Evolutionary conservation across 2,113 vertebrate genomes (phyloP).

Genomic region (Oreocharis arfaki): DNA sequence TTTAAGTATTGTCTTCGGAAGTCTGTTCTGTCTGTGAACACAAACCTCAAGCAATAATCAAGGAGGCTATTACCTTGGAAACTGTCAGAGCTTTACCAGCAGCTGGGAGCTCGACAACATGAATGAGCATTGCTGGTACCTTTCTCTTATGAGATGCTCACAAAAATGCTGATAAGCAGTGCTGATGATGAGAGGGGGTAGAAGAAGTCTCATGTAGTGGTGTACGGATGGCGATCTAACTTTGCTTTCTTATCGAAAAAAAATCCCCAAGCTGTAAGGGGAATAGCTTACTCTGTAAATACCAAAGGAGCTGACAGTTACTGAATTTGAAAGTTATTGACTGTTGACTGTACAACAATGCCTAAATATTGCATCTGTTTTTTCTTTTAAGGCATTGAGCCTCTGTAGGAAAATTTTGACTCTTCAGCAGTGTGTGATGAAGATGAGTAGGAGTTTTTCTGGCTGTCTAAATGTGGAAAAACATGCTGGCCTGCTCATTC

Average conservation of each 20-base stretch:
- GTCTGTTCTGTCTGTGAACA: not conserved
- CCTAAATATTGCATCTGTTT: not conserved
- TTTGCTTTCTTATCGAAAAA: not conserved
- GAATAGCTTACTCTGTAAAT: not conserved
- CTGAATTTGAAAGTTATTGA: not conserved
- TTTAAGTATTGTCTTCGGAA: not conserved
- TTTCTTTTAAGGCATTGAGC: not conserved
- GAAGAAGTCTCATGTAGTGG: not conserved
- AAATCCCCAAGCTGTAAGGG: not conserved
- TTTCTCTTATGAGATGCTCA: not conserved
- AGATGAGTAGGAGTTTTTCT: conserved; percentile 9
- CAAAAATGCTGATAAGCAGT: not conserved
- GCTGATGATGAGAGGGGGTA: not conserved
- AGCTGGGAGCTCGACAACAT: not conserved
- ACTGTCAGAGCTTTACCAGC: not conserved
- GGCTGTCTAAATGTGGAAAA: conserved; percentile 17
- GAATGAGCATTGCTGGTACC: not conserved
- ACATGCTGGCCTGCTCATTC: not conserved
- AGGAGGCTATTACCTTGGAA: not conserved
- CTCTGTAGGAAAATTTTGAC: not conserved
- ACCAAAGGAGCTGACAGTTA: not conserved
- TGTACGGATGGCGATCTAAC: not conserved
- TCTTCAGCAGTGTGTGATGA: not conserved
- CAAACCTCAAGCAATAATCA: not conserved
- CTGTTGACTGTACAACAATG: not conserved